Percentiles rank a stretch among this genome's conserved stretches.
phyloP scores from a whole-genome alignment of 2,113 vertebrate genomes.

The Anthoscopus minutus region DNA sequence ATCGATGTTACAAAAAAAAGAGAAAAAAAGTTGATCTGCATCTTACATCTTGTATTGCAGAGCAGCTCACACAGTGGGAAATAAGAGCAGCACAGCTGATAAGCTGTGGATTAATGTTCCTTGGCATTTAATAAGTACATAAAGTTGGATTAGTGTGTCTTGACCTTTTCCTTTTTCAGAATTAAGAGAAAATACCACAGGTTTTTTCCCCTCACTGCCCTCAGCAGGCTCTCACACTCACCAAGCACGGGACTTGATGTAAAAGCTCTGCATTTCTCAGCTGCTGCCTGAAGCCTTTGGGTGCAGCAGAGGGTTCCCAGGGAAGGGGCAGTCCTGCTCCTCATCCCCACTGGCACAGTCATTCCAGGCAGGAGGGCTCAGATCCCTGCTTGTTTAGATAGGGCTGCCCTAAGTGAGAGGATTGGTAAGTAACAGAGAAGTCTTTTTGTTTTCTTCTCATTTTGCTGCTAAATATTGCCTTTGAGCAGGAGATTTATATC shows the following conservation, averaged over 20 bases:
- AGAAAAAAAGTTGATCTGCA: not conserved
- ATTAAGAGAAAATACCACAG: not conserved
- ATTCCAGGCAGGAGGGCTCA: not conserved
- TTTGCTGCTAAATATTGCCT: constrained; percentile 25
- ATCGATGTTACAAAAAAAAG: not conserved
- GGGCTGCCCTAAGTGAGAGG: not conserved
- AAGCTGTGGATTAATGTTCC: not conserved
- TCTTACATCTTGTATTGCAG: not conserved
- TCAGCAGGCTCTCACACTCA: not conserved
- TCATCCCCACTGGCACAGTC: not conserved
- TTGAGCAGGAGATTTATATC: constrained; percentile 20
- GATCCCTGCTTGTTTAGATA: not conserved
- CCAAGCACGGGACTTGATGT: not conserved
- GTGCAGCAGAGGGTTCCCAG: not conserved
- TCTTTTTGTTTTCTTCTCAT: not conserved
- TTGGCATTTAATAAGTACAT: fast-evolving
- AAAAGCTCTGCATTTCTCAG: not conserved
- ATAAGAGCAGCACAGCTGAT: fast-evolving
- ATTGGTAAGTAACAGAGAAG: constrained; percentile 21
- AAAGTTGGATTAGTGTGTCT: not conserved
- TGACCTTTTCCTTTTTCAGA: constrained; percentile 23
- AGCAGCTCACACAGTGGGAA: not conserved
- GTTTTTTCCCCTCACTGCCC: not conserved
- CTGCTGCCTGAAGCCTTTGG: not conserved
- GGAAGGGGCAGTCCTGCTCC: not conserved